Base-by-base conservation (phyloP, 2,888 invertebrate genomes). In the Drosophila lutescens region DNA sequence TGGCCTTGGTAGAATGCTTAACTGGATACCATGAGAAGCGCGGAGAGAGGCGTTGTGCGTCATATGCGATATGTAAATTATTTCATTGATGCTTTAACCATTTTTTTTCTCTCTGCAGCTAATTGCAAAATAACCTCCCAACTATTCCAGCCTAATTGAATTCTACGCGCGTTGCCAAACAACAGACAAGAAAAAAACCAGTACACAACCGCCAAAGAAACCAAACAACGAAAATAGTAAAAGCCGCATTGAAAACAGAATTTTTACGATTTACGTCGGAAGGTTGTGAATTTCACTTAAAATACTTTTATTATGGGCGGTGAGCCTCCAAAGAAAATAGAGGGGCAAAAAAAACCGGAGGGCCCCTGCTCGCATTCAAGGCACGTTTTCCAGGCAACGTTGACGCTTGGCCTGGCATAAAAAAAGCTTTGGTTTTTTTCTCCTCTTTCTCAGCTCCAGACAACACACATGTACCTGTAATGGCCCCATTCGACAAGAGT, bases 221-320 rank as follows among this genome's bases (percentile, higher is more conserved):
- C 65, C 47, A 56, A 66, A 55, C 50, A 59, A 62, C 63, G 50
- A 65, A 55, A 55, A 46, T 47, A 50, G 54, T 46, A 70, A 60
- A 66, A 58, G 61, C 71, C 74, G 73, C 81, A 78, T 85, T 85
- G 85, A 83, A 86, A 86, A 83, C 83, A 58, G 74, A 83, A 74
- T 78, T 83, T 83, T 86, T 83, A 83, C 83, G 83, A 83, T 86
- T 83, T 86, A 86, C 85, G 73, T 78, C 78, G 57, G 30, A 56
- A 79, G 86, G 84, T 69, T 81, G 81, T 84, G 83, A 86, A 84
- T 84, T 84, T 84, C 83, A 84, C 83, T 84, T 84, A 86, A 84
- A 84, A 84, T 77, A 74, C 83, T 81, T 84, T 84, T 84, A 86
- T 84, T 84, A 83, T 86, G 78, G 78, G 68, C 68, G 54, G 69